Evolutionary conservation across 2,113 vertebrate species (phyloP), one percentile per base, ranked within the genome.

Genomic region (Monopterus albus): DNA sequence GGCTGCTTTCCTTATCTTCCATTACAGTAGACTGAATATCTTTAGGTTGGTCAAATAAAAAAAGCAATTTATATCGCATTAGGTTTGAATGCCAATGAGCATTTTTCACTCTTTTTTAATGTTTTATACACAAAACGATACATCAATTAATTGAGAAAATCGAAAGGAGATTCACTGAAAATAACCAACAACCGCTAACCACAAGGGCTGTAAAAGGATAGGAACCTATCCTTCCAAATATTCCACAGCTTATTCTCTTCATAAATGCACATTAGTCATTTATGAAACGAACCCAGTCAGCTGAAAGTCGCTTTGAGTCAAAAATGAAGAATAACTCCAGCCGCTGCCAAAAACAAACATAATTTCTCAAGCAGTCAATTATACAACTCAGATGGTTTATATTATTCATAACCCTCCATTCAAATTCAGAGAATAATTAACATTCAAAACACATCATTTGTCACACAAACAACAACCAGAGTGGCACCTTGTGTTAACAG

Each of bases 301-400:
- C 52, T 51, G n/a, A n/a, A n/a, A n/a, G n/a, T n/a, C 52, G 36
- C 47, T 14, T 23, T 60, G 23, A 55, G 51, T 53, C 72, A 20
- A 26, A 18, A 26, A 53, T 62, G 63, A 83, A 73, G 62, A 81
- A 85, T 66, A 78, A 72, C 55, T 66, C 26, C 1, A 53, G 69
- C 57, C 13, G n/a, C 75, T 38, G 38, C 75, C 73, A 75, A 77
- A 79, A 82, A 79, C 76, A 79, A 87, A 80, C 84, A 63, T 4
- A 51, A 83, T 79, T 85, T 81, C 74, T 87, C 80, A 72, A 50
- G 56, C 75, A 82, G 76, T 86, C 83, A 86, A 79, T 87, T 86
- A 88, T 42, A 52, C 72, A 78, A 65, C 60, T 67, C 53, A 79
- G 71, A 72, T 65, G 50, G 46, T 78, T 74, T 70, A 72, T 82